Percentiles rank a stretch among this genome's conserved stretches.
phyloP scores from a whole-genome alignment of 1,140 invertebrate genomes.

The Halyomorpha halys region DNA sequence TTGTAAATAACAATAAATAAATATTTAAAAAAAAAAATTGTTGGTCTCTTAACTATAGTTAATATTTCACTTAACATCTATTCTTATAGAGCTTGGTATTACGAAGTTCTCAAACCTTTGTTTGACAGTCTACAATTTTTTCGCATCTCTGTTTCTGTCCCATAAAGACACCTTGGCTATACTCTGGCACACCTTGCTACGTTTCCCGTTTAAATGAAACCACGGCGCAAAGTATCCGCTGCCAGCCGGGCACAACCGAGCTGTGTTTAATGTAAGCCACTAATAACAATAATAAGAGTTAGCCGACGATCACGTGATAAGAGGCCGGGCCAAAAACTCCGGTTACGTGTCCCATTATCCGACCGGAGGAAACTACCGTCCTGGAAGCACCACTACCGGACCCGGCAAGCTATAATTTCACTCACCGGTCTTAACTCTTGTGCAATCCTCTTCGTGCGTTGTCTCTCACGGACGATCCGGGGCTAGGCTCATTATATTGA shows the following conservation, averaged over 20 bases:
- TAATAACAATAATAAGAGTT: conserved; percentile 5
- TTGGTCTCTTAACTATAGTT: too few species aligned
- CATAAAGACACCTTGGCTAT: too few species aligned
- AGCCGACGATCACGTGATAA: conserved; percentile 3
- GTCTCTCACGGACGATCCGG: neutral
- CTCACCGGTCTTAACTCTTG: conserved; percentile 5
- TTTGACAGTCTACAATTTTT: too few species aligned
- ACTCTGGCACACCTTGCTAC: too few species aligned
- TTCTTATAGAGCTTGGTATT: too few species aligned
- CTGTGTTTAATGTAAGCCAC: neutral
- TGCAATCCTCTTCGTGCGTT: conserved; percentile 2
- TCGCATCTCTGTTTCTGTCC: too few species aligned
- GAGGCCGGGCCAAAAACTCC: neutral
- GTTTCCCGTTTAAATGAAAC: too few species aligned
- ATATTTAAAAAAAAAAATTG: too few species aligned
- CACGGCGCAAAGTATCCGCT: too few species aligned
- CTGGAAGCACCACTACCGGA: neutral
- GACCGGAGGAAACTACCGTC: neutral
- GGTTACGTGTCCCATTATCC: conserved; percentile 7
- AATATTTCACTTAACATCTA: too few species aligned
- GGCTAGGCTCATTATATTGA: conserved; percentile 6
- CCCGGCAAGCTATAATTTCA: conserved; percentile 5
- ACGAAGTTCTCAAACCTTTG: too few species aligned
- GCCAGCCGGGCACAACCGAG: neutral
- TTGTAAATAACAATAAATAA: too few species aligned